phyloP scores from a whole-genome alignment of 2,888 invertebrate species.

The Stictocephala bisonia region DNA sequence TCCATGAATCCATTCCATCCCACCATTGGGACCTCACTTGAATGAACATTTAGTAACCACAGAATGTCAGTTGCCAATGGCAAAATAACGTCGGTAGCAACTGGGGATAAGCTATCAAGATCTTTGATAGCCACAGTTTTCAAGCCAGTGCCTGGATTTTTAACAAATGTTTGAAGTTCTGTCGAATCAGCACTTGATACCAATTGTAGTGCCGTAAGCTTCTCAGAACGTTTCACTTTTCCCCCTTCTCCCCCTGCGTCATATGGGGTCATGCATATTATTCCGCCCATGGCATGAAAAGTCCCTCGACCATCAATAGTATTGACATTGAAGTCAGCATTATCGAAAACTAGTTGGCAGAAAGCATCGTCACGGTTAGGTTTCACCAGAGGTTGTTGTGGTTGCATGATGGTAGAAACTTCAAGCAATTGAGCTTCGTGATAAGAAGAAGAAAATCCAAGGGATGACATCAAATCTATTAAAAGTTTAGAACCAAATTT shows the following conservation, averaged over 20 bases:
- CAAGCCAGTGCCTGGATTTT: constrained; percentile 23
- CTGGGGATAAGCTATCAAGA: constrained; percentile 16
- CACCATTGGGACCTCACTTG: constrained; percentile 28
- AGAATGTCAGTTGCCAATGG: constrained; percentile 10
- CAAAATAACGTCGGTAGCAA: constrained; percentile 4
- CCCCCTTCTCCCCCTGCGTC: neutral
- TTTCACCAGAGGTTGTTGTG: too few species aligned
- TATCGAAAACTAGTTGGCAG: too few species aligned
- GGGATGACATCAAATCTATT: too few species aligned
- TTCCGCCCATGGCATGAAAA: too few species aligned
- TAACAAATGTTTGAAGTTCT: constrained; percentile 22
- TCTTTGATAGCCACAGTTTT: constrained; percentile 29
- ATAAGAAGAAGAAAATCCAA: too few species aligned
- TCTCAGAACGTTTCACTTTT: neutral
- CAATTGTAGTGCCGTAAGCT: constrained; percentile 24
- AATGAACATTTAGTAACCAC: constrained; percentile 23
- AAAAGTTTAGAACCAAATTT: too few species aligned
- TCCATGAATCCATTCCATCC: constrained; percentile 33
- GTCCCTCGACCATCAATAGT: too few species aligned
- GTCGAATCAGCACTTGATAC: constrained; percentile 20
- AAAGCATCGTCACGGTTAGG: too few species aligned
- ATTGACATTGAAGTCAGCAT: too few species aligned
- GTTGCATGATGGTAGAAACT: too few species aligned
- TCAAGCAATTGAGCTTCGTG: too few species aligned
- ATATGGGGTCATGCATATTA: too few species aligned